These are phyloP conservation scores for Hermodice carunculata DNA, from an alignment of 2,888 invertebrate genomes.

Conservation along the genomic window DNA sequence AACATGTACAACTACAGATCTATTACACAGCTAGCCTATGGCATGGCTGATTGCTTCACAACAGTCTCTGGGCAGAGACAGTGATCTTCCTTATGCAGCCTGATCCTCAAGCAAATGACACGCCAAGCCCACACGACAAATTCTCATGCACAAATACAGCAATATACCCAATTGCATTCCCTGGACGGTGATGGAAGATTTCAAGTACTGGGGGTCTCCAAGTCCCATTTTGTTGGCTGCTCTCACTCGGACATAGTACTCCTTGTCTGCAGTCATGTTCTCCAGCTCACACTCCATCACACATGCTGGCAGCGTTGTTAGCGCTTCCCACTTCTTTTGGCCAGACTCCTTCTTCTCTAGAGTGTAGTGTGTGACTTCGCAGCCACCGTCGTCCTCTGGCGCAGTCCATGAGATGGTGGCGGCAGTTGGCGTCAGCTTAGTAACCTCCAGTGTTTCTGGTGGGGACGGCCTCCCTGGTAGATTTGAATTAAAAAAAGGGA, in stretches of 20 bases:
- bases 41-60: no score
- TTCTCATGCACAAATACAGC: no score
- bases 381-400: constrained; percentile 38
- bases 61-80: no score
- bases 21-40: no score
- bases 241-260: constrained; percentile 48
- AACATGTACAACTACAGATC: no score
- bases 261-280: constrained; percentile 44
- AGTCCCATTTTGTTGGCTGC: constrained; percentile 47
- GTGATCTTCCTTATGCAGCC: no score
- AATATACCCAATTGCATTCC: constrained; percentile 22
- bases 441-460: constrained; percentile 29
- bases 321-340: constrained; percentile 52
- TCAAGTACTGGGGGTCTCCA: constrained; percentile 37
- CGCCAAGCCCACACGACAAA: no score
- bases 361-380: constrained; percentile 58
- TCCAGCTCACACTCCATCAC: constrained; percentile 42
- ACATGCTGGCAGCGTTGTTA: constrained; percentile 37
- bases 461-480: constrained; percentile 18
- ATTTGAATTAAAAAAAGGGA: background rate
- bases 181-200: constrained; percentile 31
- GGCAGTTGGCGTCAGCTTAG: constrained; percentile 20
- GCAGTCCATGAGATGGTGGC: constrained; percentile 41
- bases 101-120: no score
- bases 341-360: constrained; percentile 53